phyloP scores from a whole-genome alignment of 2,113 vertebrate species.

The Saiga tatarica region DNA sequence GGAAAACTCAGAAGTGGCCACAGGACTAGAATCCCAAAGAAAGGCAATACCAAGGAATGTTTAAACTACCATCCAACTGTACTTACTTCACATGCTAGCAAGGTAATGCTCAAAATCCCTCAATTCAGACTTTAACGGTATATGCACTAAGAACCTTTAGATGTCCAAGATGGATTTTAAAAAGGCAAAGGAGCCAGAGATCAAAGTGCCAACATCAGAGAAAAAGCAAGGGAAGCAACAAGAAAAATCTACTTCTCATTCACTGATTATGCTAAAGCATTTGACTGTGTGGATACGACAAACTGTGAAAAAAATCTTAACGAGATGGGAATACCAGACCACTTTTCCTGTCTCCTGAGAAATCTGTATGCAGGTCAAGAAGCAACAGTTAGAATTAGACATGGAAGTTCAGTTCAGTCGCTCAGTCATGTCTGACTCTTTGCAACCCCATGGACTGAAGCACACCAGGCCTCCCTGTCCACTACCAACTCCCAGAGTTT shows the following conservation, averaged over 20 bases:
- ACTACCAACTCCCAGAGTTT: background rate
- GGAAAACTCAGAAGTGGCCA: background rate
- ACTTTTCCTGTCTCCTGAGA: background rate
- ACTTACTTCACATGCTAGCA: background rate
- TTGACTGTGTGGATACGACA: background rate
- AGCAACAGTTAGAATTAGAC: background rate
- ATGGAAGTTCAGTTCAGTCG: background rate
- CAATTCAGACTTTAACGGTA: background rate
- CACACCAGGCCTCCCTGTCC: background rate
- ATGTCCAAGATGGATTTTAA: background rate
- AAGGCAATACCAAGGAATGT: background rate
- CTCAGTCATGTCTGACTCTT: background rate
- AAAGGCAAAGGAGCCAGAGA: background rate
- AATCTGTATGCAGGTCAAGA: background rate
- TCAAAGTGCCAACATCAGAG: background rate
- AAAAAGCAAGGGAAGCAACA: background rate
- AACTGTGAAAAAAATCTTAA: background rate
- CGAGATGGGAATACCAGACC: background rate
- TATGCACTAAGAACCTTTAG: background rate
- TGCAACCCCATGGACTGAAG: background rate
- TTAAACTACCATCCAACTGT: background rate
- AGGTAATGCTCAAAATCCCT: background rate
- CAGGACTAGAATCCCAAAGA: background rate
- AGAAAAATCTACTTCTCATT: background rate
- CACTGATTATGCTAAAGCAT: background rate